A percentile compares a stretch with the other conserved stretches of the same genome.
These are phyloP conservation scores for Monochamus alternatus DNA, from an alignment of 2,888 invertebrate species.

Conservation along the genomic window DNA sequence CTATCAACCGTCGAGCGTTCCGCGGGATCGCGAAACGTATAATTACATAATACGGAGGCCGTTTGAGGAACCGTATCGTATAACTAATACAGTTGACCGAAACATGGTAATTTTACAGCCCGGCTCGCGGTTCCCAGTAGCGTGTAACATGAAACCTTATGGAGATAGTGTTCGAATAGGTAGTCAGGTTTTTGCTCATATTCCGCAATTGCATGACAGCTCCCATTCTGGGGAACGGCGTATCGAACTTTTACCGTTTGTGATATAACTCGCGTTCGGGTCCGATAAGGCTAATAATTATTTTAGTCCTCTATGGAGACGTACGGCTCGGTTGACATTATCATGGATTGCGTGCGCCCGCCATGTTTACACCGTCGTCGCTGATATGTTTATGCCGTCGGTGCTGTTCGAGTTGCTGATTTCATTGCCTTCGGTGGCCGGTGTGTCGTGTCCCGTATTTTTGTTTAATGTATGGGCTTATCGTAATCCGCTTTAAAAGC, in stretches of 20 bases:
- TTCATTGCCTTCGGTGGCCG: slow-evolving; percentile 38
- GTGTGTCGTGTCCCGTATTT: slow-evolving; percentile 37
- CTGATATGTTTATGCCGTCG: slow-evolving; percentile 47
- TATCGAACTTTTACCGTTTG: slow-evolving; percentile 55
- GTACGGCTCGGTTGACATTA: slow-evolving; percentile 55
- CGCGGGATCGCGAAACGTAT: slow-evolving; percentile 40
- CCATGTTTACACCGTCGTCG: slow-evolving; percentile 52
- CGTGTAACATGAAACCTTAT: slow-evolving; percentile 46
- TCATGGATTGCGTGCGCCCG: slow-evolving; percentile 53
- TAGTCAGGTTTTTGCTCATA: slow-evolving; percentile 47
- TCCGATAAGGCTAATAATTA: slow-evolving; percentile 53
- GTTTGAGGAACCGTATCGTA: slow-evolving; percentile 42
- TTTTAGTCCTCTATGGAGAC: slow-evolving; percentile 50
- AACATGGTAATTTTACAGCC: slow-evolving; percentile 51
- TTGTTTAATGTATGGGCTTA: slow-evolving; percentile 35
- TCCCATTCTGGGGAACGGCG: slow-evolving; percentile 51
- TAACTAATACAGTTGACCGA: slow-evolving; percentile 46
- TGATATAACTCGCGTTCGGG: slow-evolving; percentile 51
- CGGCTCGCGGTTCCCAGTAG: slow-evolving; percentile 49
- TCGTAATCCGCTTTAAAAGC: slow-evolving; percentile 31
- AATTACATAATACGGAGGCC: slow-evolving; percentile 44
- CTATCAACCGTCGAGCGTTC: slow-evolving; percentile 39
- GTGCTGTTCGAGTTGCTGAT: slow-evolving; percentile 39
- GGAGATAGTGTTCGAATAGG: slow-evolving; percentile 43
- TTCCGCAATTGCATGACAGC: slow-evolving; percentile 54